phyloP scores from a whole-genome alignment of 2,888 invertebrate species.

The Drosophila lacicola region DNA sequence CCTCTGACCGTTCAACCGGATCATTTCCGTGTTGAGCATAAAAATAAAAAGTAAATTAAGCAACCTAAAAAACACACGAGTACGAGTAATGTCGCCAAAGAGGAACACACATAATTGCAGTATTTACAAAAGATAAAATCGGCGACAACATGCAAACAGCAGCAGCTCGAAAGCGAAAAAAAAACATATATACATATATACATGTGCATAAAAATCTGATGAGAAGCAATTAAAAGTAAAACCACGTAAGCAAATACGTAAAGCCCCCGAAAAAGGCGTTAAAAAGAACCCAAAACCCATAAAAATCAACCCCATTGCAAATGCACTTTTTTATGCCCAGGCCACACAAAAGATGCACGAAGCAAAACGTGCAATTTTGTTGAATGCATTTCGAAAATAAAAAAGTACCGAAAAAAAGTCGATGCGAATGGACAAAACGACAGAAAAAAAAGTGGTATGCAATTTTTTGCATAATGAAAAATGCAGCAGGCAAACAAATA shows the following conservation, averaged over 20 bases:
- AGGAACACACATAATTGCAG: slow-evolving; percentile 79
- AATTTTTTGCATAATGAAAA: slow-evolving; percentile 80
- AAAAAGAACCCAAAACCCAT: slow-evolving; percentile 57
- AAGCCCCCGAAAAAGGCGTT: slow-evolving; percentile 59
- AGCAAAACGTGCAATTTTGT: slow-evolving; percentile 76
- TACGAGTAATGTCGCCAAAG: slow-evolving; percentile 66
- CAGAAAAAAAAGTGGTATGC: slow-evolving; percentile 68
- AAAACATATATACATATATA: slow-evolving; percentile 10
- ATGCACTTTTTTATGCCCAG: slow-evolving; percentile 62
- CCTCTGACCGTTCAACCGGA: slow-evolving; percentile 27
- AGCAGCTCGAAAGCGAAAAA: slow-evolving; percentile 30
- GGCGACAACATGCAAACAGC: slow-evolving; percentile 67
- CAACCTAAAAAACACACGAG: slow-evolving; percentile 9
- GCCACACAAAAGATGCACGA: slow-evolving; percentile 75
- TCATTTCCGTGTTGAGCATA: slow-evolving; percentile 37
- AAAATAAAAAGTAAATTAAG: slow-evolving; percentile 1
- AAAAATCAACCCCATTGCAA: slow-evolving; percentile 73
- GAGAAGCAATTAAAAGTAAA: slow-evolving; percentile 81
- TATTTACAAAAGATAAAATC: slow-evolving; percentile 82
- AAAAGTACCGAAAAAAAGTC: slow-evolving; percentile 62
- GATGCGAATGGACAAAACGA: slow-evolving; percentile 57
- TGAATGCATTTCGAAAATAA: slow-evolving; percentile 74
- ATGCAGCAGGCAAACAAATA: slow-evolving; percentile 73
- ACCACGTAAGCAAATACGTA: slow-evolving; percentile 76
- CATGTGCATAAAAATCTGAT: slow-evolving; percentile 47